A percentile compares a stretch with the other conserved stretches of the same genome.
Conservation (phyloP, 2,888 invertebrate species). For the Drosophila emarginata region DNA sequence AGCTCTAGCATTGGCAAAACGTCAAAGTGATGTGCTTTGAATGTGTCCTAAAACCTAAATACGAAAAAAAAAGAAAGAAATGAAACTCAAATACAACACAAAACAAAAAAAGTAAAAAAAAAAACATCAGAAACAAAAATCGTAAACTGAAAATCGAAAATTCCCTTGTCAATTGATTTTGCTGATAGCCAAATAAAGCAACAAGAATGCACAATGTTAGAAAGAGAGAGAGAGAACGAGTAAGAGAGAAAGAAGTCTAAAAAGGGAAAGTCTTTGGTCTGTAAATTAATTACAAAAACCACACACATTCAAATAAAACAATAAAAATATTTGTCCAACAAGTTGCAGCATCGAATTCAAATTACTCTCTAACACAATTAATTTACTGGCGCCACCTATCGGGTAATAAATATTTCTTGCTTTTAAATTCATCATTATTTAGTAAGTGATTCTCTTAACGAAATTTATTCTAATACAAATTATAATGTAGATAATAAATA, state of each 20-base stretch:
- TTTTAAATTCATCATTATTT: too few species aligned
- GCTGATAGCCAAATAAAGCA: slow-evolving; percentile 7
- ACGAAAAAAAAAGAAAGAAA: slow-evolving; percentile 34
- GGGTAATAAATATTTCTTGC: too few species aligned
- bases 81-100: background rate
- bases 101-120: background rate
- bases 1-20: slow-evolving; percentile 51
- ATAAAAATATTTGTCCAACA: slow-evolving; percentile 19
- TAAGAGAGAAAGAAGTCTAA: slow-evolving; percentile 22
- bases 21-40: slow-evolving; percentile 69
- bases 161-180: slow-evolving; percentile 57
- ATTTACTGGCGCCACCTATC: too few species aligned
- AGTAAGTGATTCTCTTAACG: too few species aligned
- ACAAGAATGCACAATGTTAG: slow-evolving; percentile 7
- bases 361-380: background rate
- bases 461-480: too few species aligned
- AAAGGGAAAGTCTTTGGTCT: slow-evolving; percentile 43
- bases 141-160: slow-evolving; percentile 24
- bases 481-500: too few species aligned
- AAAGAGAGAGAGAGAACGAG: slow-evolving; percentile 2
- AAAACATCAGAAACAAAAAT: slow-evolving; percentile 11
- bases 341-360: background rate
- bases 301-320: slow-evolving; percentile 37
- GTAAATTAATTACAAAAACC: slow-evolving; percentile 60
- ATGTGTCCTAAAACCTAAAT: slow-evolving; percentile 73